phyloP scores from a whole-genome alignment of 2,888 invertebrate species.

The Cephus spinipes region DNA sequence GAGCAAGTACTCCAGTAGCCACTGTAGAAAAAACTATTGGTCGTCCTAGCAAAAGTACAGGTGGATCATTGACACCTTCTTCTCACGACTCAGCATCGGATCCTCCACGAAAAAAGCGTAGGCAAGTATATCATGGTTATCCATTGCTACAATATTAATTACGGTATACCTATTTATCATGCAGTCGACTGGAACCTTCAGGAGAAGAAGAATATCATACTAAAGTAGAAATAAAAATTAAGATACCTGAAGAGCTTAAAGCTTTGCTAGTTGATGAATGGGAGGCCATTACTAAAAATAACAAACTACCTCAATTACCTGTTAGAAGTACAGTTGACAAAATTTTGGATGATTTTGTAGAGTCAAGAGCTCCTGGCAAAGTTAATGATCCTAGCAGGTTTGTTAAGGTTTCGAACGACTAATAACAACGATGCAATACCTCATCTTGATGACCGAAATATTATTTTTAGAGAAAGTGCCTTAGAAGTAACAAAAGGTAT shows the following conservation, averaged over 20 bases:
- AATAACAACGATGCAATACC: neutral
- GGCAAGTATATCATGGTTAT: slow-evolving; percentile 60
- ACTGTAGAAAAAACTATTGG: slow-evolving; percentile 49
- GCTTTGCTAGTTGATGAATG: slow-evolving; percentile 95
- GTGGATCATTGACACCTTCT: slow-evolving; percentile 42
- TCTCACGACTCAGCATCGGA: slow-evolving; percentile 52
- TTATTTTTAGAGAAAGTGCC: slow-evolving; percentile 50
- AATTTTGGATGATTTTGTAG: slow-evolving; percentile 88
- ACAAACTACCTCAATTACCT: slow-evolving; percentile 86
- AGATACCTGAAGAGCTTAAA: slow-evolving; percentile 93
- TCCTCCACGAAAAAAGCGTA: slow-evolving; percentile 61
- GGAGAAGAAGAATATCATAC: slow-evolving; percentile 57
- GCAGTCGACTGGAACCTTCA: slow-evolving; percentile 54
- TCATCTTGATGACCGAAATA: neutral
- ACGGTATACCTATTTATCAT: neutral
- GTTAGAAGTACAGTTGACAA: slow-evolving; percentile 87
- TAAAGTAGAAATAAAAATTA: slow-evolving; percentile 83
- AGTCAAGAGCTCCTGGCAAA: slow-evolving; percentile 83
- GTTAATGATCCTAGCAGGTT: slow-evolving; percentile 78
- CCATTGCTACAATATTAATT: neutral
- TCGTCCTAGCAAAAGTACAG: slow-evolving; percentile 44
- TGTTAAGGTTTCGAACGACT: neutral
- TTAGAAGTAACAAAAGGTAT: slow-evolving; percentile 74
- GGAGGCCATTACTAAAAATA: slow-evolving; percentile 90
- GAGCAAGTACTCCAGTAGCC: slow-evolving; percentile 74